These are phyloP conservation scores for Chunga burmeisteri DNA, from an alignment of 2,113 vertebrate genomes.

Conservation along the genomic window DNA sequence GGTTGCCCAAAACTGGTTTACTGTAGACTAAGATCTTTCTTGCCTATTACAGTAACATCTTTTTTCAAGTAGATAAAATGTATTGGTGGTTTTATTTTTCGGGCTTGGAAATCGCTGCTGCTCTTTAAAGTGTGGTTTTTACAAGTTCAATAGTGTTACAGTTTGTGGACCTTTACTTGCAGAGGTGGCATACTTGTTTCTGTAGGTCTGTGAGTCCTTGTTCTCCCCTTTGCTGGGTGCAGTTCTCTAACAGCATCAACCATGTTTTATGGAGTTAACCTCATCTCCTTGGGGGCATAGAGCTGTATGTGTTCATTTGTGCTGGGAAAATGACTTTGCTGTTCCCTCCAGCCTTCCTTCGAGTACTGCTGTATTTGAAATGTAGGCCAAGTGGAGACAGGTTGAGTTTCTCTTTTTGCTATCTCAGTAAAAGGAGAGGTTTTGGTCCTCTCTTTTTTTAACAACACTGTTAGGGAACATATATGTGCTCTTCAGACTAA, in stretches of 20 bases:
- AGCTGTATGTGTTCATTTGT: neutral
- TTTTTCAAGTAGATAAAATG: neutral
- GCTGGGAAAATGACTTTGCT: neutral
- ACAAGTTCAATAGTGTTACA: neutral
- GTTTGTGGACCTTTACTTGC: neutral
- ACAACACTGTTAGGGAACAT: neutral
- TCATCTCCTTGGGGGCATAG: neutral
- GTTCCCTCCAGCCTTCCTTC: neutral
- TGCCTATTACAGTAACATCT: neutral
- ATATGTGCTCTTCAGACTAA: neutral
- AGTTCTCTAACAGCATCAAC: neutral
- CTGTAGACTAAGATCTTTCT: neutral
- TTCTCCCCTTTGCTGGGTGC: neutral
- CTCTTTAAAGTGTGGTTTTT: neutral
- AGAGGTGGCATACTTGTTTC: neutral
- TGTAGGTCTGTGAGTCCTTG: neutral
- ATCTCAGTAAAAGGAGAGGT: neutral
- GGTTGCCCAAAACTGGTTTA: neutral
- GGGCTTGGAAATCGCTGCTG: neutral
- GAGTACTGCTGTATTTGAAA: accelerated
- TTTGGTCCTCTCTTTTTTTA: neutral
- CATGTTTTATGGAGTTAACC: neutral
- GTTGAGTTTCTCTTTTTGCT: neutral
- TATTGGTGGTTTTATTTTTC: neutral
- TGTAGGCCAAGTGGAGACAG: neutral